Percentiles rank a stretch among this genome's conserved stretches.
These are phyloP conservation scores for Pelobates cultripes DNA, from an alignment of 2,797 vertebrate genomes.

Conservation along the genomic window DNA sequence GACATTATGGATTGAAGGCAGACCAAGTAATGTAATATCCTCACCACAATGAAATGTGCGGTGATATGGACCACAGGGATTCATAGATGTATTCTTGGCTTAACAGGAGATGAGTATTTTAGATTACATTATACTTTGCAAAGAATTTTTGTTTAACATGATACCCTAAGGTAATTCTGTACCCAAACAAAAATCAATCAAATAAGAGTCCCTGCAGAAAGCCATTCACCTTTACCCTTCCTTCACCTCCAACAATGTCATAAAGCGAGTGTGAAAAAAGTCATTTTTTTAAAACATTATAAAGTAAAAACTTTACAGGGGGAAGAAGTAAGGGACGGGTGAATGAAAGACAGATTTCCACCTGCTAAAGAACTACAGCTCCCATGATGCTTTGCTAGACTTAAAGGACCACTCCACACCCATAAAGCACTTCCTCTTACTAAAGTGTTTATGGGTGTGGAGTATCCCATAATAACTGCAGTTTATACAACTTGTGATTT, in stretches of 20 bases:
- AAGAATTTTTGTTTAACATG: slow-evolving; percentile 36
- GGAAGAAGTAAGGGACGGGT: no score
- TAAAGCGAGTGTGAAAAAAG: not conserved
- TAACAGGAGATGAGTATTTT: slow-evolving; percentile 39
- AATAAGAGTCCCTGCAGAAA: slow-evolving; percentile 21
- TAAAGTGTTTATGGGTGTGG: no score
- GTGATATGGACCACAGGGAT: slow-evolving; percentile 27
- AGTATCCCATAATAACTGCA: no score
- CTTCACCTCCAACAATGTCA: slow-evolving; percentile 41
- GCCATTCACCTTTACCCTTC: slow-evolving; percentile 13
- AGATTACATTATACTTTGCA: slow-evolving; percentile 38
- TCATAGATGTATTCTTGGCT: slow-evolving; percentile 37
- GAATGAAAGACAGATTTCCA: no score
- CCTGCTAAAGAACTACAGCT: no score
- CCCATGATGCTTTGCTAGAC: no score
- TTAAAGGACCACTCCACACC: no score
- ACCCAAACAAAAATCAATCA: slow-evolving; percentile 49
- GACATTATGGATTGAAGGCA: slow-evolving; percentile 32
- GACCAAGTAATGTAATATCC: slow-evolving; percentile 33
- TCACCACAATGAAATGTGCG: slow-evolving; percentile 4
- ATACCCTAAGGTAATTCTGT: slow-evolving; percentile 38
- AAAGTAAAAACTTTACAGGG: no score
- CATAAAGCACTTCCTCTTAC: no score
- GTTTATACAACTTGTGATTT: no score
- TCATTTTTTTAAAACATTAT: no score